Evolutionary conservation across 2,113 vertebrate species (phyloP).

Genomic region (Tyrannus savana): DNA sequence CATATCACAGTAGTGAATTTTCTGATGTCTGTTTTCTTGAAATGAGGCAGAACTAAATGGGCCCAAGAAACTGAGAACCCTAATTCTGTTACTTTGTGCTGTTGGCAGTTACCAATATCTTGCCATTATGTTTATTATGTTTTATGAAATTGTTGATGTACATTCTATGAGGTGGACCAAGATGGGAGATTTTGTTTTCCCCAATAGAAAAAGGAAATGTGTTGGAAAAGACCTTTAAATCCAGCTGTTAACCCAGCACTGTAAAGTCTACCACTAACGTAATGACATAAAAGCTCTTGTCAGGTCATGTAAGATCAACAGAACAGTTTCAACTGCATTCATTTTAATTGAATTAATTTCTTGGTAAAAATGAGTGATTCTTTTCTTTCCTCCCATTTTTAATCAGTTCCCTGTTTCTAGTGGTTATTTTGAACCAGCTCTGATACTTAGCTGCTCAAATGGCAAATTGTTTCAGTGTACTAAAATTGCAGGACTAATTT

Average conservation of each 20-base stretch:
- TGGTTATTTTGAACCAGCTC: background rate
- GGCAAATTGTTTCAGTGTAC: background rate
- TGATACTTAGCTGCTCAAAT: background rate
- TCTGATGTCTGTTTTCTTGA: background rate
- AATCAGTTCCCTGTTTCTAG: background rate
- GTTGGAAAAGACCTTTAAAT: background rate
- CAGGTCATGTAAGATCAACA: background rate
- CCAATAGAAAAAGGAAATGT: background rate
- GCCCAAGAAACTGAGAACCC: background rate
- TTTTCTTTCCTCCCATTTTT: background rate
- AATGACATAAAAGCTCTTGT: background rate
- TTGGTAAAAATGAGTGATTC: background rate
- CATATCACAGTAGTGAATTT: background rate
- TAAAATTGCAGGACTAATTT: background rate
- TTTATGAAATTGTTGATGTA: background rate
- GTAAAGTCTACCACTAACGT: background rate
- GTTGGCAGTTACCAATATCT: background rate
- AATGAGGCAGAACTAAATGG: background rate
- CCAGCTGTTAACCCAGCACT: background rate
- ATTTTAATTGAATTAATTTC: background rate
- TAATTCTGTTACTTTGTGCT: background rate
- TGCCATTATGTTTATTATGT: background rate
- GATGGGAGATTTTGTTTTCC: background rate
- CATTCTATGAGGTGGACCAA: background rate
- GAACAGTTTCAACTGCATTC: background rate